phyloP scores from a whole-genome alignment of 2,888 invertebrate species.

The Cacoxenus indagator region DNA sequence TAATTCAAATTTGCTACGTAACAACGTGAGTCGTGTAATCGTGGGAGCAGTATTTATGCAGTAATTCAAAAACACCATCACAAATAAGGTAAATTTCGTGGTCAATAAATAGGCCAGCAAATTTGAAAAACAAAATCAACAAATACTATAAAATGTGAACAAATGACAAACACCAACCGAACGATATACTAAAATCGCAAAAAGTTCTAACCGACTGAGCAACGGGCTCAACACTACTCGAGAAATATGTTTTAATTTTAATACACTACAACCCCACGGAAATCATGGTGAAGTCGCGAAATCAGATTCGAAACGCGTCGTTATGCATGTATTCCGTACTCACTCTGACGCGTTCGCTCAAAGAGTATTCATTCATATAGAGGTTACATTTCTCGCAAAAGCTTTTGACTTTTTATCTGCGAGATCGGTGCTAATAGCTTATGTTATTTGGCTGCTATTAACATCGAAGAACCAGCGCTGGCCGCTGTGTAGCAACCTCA shows the following conservation, averaged over 20 bases:
- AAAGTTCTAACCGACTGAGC: background rate
- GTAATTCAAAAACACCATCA: conserved; percentile 54
- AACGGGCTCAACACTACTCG: too few relatives aligned
- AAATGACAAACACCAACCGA: background rate
- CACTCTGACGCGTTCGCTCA: too few relatives aligned
- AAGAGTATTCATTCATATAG: too few relatives aligned
- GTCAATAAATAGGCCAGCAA: background rate
- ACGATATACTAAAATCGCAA: background rate
- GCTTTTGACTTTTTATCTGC: too few relatives aligned
- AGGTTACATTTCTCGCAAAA: too few relatives aligned
- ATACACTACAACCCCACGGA: background rate
- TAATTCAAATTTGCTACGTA: conserved; percentile 27
- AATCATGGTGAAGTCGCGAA: background rate
- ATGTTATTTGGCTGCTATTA: too few relatives aligned
- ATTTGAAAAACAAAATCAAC: conserved; percentile 6
- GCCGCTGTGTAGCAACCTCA: too few relatives aligned
- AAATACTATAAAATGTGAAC: background rate
- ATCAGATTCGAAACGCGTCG: background rate
- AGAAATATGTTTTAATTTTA: too few relatives aligned
- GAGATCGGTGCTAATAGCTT: too few relatives aligned
- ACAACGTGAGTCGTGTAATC: conserved; percentile 39
- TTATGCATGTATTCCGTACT: background rate
- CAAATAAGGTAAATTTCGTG: conserved; percentile 39
- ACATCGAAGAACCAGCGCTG: too few relatives aligned
- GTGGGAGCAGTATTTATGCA: conserved; percentile 41